phyloP scores from a whole-genome alignment of 2,113 vertebrate genomes.

The Chinchilla lanigera region DNA sequence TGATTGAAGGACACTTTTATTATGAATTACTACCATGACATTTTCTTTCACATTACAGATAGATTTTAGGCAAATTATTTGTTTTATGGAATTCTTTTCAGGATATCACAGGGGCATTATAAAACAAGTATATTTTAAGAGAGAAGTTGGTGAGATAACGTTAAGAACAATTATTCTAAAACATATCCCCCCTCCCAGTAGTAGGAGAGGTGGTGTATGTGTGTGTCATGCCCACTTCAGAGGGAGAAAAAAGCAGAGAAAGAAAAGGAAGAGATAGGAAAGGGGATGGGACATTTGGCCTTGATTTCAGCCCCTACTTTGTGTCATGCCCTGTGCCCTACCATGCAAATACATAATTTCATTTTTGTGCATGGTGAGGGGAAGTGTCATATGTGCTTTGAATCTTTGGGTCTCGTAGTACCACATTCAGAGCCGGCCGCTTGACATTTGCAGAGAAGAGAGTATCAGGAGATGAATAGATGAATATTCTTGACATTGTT shows the following conservation, averaged over 20 bases:
- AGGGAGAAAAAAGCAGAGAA: background rate
- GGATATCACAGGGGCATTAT: background rate
- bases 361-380: background rate
- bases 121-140: constrained; percentile 24
- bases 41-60: background rate
- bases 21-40: background rate
- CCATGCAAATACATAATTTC: background rate
- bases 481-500: constrained; percentile 56
- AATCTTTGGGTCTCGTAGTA: background rate
- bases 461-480: constrained; percentile 20
- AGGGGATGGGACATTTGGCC: background rate
- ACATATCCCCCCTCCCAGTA: background rate
- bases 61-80: background rate
- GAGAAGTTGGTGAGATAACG: background rate
- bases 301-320: background rate
- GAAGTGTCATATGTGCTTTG: constrained; percentile 44
- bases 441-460: constrained; percentile 52
- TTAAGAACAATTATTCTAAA: constrained; percentile 15
- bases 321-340: background rate
- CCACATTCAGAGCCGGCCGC: constrained; percentile 1
- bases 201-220: rapidly evolving
- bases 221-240: background rate
- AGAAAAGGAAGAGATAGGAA: background rate
- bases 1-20: constrained; percentile 1
- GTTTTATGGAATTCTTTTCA: constrained; percentile 26